phyloP scores from a whole-genome alignment of 2,888 invertebrate genomes.

The Eristalinus aeneus region DNA sequence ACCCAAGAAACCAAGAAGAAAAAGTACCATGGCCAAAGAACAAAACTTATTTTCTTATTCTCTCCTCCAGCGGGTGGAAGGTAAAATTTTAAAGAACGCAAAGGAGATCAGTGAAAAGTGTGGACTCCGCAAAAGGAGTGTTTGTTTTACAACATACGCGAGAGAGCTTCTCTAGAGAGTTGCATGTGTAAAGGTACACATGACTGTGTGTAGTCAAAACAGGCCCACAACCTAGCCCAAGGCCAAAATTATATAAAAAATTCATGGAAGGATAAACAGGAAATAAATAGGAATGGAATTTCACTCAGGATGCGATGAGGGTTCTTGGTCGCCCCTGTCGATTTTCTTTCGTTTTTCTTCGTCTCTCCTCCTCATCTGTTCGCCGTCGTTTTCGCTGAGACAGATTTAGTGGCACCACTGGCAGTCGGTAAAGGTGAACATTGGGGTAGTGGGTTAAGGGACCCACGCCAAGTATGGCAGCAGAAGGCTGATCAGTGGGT shows the following conservation, averaged over 20 bases:
- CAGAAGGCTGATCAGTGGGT: conserved; percentile 59
- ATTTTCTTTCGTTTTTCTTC: conserved; percentile 37
- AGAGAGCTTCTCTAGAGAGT: neutral
- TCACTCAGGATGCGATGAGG: conserved; percentile 52
- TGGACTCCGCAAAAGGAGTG: conserved; percentile 35
- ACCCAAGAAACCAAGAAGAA: neutral
- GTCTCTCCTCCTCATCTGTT: neutral
- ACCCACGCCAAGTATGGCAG: neutral
- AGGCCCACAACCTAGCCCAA: conserved; percentile 38
- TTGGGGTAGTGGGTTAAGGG: neutral
- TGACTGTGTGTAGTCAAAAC: conserved; percentile 13
- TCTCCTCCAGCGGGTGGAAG: conserved; percentile 1
- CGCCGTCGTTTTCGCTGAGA: conserved; percentile 17
- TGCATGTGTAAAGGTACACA: neutral
- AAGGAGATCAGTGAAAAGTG: conserved; percentile 36
- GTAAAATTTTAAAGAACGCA: conserved; percentile 49
- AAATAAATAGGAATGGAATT: conserved; percentile 68
- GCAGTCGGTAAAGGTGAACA: conserved; percentile 1
- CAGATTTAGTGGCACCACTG: conserved; percentile 52
- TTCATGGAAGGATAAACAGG: conserved; percentile 69
- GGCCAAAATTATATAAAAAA: conserved; percentile 67
- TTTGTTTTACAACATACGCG: conserved; percentile 42
- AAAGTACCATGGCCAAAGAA: conserved; percentile 26
- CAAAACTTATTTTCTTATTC: conserved; percentile 35
- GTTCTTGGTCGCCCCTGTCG: conserved; percentile 57